Evolutionary conservation across 2,888 invertebrate genomes (phyloP).

Genomic region (Macroteleia sp.): DNA sequence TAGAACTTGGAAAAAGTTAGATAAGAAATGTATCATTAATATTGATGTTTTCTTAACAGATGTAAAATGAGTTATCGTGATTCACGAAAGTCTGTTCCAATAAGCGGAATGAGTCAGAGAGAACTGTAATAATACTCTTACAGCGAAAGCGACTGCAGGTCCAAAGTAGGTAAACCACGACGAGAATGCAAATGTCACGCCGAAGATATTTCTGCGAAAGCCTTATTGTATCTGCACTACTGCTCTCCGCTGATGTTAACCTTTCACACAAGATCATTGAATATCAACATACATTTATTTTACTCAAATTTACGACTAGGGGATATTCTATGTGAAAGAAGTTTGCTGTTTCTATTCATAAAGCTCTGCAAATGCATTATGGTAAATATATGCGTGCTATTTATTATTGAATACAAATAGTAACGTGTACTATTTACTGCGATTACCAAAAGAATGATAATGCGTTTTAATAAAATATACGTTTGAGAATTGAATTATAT

Average conservation of each 20-base stretch:
- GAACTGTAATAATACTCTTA: constrained; percentile 34
- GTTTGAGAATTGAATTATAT: no score
- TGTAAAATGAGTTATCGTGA: constrained; percentile 27
- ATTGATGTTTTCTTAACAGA: constrained; percentile 19
- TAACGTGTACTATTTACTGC: no score
- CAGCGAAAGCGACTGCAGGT: constrained; percentile 40
- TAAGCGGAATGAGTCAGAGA: constrained; percentile 18
- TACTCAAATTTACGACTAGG: constrained; percentile 37
- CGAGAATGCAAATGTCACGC: constrained; percentile 71
- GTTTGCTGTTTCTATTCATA: no score
- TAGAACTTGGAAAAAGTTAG: neutral
- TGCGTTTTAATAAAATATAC: no score
- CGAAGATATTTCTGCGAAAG: constrained; percentile 58
- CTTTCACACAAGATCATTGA: constrained; percentile 64
- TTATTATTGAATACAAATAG: no score
- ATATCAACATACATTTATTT: constrained; percentile 44
- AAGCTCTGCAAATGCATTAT: no score
- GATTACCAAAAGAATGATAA: no score
- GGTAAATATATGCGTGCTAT: no score
- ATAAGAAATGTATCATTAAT: constrained; percentile 15
- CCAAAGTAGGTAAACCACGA: constrained; percentile 67
- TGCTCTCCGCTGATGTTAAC: constrained; percentile 67
- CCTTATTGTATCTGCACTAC: constrained; percentile 64
- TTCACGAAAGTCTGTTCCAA: constrained; percentile 37
- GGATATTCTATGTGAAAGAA: no score